phyloP scores from a whole-genome alignment of 2,797 vertebrate genomes.

The Intellagama lesueurii region DNA sequence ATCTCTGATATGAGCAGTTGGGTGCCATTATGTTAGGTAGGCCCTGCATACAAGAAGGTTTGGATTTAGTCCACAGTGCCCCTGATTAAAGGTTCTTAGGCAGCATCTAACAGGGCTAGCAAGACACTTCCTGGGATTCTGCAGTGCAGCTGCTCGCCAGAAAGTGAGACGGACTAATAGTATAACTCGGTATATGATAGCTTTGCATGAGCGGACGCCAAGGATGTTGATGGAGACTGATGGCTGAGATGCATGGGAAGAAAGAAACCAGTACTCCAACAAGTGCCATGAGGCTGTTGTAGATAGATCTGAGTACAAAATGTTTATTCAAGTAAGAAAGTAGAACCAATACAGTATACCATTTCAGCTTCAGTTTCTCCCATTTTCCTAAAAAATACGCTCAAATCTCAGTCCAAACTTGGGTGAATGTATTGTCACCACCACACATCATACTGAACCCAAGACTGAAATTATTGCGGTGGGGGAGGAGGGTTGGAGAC shows the following conservation, averaged over 20 bases:
- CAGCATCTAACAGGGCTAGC: background rate
- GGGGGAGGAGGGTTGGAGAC: background rate
- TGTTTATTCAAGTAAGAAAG: background rate
- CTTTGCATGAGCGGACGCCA: background rate
- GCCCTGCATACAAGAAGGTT: background rate
- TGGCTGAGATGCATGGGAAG: background rate
- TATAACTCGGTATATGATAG: background rate
- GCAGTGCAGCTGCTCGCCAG: background rate
- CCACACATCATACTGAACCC: background rate
- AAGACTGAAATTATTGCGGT: background rate
- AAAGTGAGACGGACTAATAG: background rate
- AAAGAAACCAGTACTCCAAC: background rate
- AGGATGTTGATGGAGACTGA: background rate
- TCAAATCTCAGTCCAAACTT: background rate
- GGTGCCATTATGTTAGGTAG: background rate
- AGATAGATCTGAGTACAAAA: background rate
- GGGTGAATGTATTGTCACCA: background rate
- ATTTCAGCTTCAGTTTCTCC: background rate
- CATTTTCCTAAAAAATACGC: background rate
- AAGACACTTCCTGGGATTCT: background rate
- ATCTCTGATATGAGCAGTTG: too few relatives aligned
- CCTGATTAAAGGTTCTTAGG: background rate
- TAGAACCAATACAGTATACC: background rate
- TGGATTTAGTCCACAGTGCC: background rate
- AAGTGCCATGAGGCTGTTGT: background rate